Percentiles rank a stretch among this genome's conserved stretches.
Conservation (phyloP, 2,888 invertebrate species). For the Drosophila nigritarsus region DNA sequence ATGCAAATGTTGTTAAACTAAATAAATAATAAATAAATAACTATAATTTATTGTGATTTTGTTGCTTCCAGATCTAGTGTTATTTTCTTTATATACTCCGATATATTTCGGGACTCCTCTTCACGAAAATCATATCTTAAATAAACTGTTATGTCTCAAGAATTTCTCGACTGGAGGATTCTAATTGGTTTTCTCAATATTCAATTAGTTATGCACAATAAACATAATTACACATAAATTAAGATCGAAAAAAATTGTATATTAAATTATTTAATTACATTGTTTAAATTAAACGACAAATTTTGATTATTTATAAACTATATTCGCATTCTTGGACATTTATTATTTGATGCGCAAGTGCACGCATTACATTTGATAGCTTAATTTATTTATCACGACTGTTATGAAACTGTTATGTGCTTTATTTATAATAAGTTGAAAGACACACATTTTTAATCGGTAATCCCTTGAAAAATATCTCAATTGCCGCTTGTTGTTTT, state of each 20-base stretch:
- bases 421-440: slow-evolving; percentile 35
- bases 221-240: background rate
- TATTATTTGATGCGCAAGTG: slow-evolving; percentile 12
- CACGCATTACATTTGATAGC: slow-evolving; percentile 8
- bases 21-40: background rate
- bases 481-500: slow-evolving; percentile 59
- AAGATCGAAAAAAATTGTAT: too few species aligned
- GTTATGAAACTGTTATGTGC: slow-evolving; percentile 46
- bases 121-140: background rate
- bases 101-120: background rate
- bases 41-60: background rate
- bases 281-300: background rate
- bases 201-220: background rate
- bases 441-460: slow-evolving; percentile 6
- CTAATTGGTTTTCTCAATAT: background rate
- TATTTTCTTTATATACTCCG: background rate
- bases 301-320: slow-evolving; percentile 1
- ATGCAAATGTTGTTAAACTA: rapidly evolving
- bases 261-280: background rate
- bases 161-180: background rate
- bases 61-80: background rate
- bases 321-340: slow-evolving; percentile 12
- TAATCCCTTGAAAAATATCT: slow-evolving; percentile 10
- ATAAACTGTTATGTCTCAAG: background rate
- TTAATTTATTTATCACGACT: slow-evolving; percentile 29